Evolutionary conservation across 2,113 vertebrate genomes (phyloP).

Genomic region (Calidris pygmaea): DNA sequence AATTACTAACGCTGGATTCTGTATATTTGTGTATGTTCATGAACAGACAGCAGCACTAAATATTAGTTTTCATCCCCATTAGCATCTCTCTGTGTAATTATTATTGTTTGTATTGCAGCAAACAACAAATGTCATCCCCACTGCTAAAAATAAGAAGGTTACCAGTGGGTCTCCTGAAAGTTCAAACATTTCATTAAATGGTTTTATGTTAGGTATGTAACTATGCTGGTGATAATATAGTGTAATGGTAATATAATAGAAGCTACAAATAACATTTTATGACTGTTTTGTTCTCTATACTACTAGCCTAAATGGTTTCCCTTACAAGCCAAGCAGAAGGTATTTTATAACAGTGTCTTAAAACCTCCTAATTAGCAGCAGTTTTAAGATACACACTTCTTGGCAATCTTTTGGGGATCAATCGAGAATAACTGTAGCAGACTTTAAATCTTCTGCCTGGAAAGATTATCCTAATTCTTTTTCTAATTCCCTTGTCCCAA

Average conservation of each 20-base stretch:
- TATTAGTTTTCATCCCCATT: constrained; percentile 4
- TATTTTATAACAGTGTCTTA: constrained; percentile 41
- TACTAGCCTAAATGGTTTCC: constrained; percentile 34
- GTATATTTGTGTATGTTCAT: background rate
- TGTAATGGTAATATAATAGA: constrained; percentile 67
- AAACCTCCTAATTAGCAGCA: constrained; percentile 66
- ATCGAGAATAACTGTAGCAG: constrained; percentile 44
- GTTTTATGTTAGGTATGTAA: constrained; percentile 49
- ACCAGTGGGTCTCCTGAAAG: constrained; percentile 27
- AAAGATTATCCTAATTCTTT: constrained; percentile 67
- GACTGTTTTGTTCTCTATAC: constrained; percentile 30
- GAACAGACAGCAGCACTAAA: background rate
- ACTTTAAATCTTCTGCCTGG: constrained; percentile 61
- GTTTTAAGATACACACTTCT: constrained; percentile 56
- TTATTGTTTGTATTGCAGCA: constrained; percentile 40
- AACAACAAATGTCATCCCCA: constrained; percentile 12
- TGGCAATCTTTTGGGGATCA: constrained; percentile 63
- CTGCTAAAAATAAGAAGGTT: constrained; percentile 29
- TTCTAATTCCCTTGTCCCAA: constrained; percentile 45
- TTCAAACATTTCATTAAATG: constrained; percentile 59
- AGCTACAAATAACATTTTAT: constrained; percentile 52
- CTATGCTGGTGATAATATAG: constrained; percentile 43
- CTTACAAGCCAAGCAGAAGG: constrained; percentile 45
- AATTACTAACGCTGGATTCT: background rate
- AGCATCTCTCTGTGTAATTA: constrained; percentile 47